Conservation (phyloP, 2,797 vertebrate genomes). For the Phoebastria nigripes region DNA sequence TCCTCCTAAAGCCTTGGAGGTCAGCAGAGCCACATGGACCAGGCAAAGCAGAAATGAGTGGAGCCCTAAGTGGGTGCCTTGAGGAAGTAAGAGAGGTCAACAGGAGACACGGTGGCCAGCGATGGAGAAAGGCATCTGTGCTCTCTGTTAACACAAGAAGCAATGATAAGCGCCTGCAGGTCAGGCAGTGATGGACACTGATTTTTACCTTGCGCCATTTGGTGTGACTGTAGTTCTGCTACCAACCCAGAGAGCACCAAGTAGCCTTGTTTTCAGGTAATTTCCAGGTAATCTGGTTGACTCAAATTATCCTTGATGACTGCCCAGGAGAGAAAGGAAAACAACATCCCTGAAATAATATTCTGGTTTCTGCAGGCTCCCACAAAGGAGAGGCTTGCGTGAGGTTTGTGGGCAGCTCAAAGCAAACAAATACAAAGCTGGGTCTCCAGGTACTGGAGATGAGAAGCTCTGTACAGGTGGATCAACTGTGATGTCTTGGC, state of each 20-base stretch:
- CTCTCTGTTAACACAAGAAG: neutral
- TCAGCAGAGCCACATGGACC: neutral
- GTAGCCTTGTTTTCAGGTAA: neutral
- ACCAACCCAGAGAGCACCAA: neutral
- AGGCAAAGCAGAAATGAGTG: neutral
- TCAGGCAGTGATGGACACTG: neutral
- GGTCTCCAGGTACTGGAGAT: neutral
- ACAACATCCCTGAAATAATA: neutral
- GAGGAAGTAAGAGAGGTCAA: neutral
- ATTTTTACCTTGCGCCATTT: neutral
- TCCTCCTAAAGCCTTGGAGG: neutral
- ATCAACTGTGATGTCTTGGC: neutral
- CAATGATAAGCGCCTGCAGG: fast-evolving
- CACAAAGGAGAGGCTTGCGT: fast-evolving
- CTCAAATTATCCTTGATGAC: neutral
- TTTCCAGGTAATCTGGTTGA: neutral
- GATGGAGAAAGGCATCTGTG: neutral
- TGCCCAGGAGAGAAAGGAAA: neutral
- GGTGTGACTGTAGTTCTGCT: neutral
- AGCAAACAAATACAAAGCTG: neutral
- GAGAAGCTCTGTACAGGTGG: neutral
- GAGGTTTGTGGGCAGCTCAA: neutral
- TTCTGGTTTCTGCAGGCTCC: neutral
- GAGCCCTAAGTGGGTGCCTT: neutral
- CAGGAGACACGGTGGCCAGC: neutral